A percentile compares a stretch with the other conserved stretches of the same genome.
These are phyloP conservation scores for Dermolepida albohirtum DNA, from an alignment of 2,888 invertebrate genomes.

Conservation along the genomic window DNA sequence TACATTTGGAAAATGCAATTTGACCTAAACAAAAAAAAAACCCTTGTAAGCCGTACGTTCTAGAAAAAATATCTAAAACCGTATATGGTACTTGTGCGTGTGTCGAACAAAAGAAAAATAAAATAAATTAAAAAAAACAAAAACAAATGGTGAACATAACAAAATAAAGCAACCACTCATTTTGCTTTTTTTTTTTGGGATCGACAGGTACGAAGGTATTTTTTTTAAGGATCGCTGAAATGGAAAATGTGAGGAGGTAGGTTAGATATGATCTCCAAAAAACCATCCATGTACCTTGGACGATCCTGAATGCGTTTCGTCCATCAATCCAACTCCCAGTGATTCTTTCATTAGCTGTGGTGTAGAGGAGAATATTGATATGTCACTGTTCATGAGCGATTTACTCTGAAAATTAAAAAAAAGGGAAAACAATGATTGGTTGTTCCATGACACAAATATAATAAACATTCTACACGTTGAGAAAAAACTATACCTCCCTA, in stretches of 20 bases:
- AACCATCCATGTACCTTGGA: constrained; percentile 65
- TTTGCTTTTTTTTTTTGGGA: constrained; percentile 22
- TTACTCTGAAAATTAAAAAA: constrained; percentile 79
- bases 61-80: constrained; percentile 15
- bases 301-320: constrained; percentile 65
- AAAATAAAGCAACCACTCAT: constrained; percentile 25
- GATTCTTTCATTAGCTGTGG: constrained; percentile 90
- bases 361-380: constrained; percentile 77
- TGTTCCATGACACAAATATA: background rate
- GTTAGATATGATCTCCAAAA: constrained; percentile 60
- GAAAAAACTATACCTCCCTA: no score
- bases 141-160: constrained; percentile 31
- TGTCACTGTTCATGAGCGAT: constrained; percentile 67
- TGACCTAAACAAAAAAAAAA: constrained; percentile 8
- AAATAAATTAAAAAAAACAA: constrained; percentile 27
- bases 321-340: constrained; percentile 74
- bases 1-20: background rate
- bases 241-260: background rate
- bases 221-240: constrained; percentile 14
- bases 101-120: constrained; percentile 16
- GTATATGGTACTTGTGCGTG: background rate
- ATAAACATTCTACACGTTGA: no score
- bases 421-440: constrained; percentile 22
- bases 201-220: constrained; percentile 37
- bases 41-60: constrained; percentile 22